Evolutionary conservation across 2,797 vertebrate species (phyloP).

Genomic region (Coccyzus lansbergi): DNA sequence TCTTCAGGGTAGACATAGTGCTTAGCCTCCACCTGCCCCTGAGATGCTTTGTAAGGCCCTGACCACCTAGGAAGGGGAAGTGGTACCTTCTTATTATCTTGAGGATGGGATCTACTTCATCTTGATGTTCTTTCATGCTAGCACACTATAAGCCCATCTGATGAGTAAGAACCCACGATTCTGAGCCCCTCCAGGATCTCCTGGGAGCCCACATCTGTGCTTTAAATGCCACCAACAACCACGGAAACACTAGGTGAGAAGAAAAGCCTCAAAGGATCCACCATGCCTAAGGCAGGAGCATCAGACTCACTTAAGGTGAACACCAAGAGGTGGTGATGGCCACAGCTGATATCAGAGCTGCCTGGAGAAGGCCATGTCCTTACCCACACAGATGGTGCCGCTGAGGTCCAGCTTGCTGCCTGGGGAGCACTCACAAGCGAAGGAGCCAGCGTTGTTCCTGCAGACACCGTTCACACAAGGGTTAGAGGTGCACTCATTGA

Average conservation of each 20-base stretch:
- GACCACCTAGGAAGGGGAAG: neutral
- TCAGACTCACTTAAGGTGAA: neutral
- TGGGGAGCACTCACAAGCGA: slow-evolving; percentile 93
- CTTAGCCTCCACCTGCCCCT: neutral
- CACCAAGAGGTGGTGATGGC: neutral
- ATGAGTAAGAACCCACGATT: neutral
- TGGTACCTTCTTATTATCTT: neutral
- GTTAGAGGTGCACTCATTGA: slow-evolving; percentile 94
- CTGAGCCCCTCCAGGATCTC: neutral
- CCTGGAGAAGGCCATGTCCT: slow-evolving; percentile 45
- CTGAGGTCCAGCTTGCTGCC: slow-evolving; percentile 96
- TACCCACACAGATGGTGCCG: slow-evolving; percentile 95
- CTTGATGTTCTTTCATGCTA: neutral
- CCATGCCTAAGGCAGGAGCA: neutral
- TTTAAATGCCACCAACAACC: neutral
- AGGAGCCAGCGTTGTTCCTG: slow-evolving; percentile 93
- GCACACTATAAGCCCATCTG: neutral
- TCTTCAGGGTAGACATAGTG: neutral
- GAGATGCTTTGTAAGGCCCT: neutral
- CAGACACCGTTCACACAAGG: slow-evolving; percentile 95
- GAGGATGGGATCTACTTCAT: neutral
- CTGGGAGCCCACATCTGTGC: neutral
- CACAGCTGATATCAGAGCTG: neutral
- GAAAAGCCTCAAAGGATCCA: neutral
- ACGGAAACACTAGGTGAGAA: neutral